Evolutionary conservation across 1,140 invertebrate genomes (phyloP).

Genomic region (Palaemon carinicauda): DNA sequence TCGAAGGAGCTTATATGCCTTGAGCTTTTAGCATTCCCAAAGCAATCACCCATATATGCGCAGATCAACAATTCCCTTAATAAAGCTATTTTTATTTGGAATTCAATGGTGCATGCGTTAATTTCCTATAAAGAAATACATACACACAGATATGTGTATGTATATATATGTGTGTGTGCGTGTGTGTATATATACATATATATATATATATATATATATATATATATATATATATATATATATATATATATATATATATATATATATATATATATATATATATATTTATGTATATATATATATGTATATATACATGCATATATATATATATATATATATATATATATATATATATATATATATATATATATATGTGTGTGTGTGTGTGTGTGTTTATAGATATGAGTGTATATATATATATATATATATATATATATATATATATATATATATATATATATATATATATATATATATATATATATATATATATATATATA

Average conservation of each 20-base stretch:
- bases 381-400: not conserved
- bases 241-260: not conserved
- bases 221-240: not conserved
- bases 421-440: not conserved
- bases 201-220: no score
- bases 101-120: no score
- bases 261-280: conserved; percentile 4
- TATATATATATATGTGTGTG: not conserved
- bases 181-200: no score
- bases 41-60: no score
- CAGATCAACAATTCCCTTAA: no score
- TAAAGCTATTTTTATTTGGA: no score
- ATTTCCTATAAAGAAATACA: no score
- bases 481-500: not conserved
- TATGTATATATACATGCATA: not conserved
- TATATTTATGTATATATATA: not conserved
- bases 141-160: no score
- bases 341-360: not conserved
- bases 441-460: not conserved
- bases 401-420: not conserved
- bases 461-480: not conserved
- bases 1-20: no score
- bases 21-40: no score
- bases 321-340: conserved; percentile 2
- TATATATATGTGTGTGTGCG: no score